These are phyloP conservation scores for Caenorhabditis panamensis DNA, from an alignment of 2,888 invertebrate species.

Conservation along the genomic window DNA sequence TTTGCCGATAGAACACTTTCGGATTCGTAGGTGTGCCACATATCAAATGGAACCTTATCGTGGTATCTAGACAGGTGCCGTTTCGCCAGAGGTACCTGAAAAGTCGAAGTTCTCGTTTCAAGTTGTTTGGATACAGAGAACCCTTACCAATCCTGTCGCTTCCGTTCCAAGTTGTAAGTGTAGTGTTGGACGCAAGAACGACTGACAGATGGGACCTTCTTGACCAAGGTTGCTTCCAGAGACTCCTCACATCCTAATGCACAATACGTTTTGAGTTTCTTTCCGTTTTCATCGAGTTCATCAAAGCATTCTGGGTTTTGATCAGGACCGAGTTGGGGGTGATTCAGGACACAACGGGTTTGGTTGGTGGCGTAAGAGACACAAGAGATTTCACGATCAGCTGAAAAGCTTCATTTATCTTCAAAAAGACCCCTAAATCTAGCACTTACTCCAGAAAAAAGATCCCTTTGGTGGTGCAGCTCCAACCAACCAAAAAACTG, in stretches of 20 bases:
- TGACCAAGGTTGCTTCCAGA: slow-evolving; percentile 73
- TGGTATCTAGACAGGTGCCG: slow-evolving; percentile 70
- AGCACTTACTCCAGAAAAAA: slow-evolving; percentile 35
- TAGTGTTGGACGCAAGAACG: slow-evolving; percentile 71
- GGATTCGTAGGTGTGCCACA: slow-evolving; percentile 76
- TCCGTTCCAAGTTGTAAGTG: slow-evolving; percentile 74
- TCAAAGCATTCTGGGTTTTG: slow-evolving; percentile 78
- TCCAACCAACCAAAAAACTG: not conserved
- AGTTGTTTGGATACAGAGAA: no score
- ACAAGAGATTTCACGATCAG: slow-evolving; percentile 52
- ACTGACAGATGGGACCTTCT: slow-evolving; percentile 69
- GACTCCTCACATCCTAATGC: slow-evolving; percentile 76
- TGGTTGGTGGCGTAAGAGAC: slow-evolving; percentile 47
- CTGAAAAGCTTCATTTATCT: slow-evolving; percentile 16
- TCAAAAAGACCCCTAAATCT: not conserved
- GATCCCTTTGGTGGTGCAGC: slow-evolving; percentile 50
- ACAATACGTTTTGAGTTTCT: slow-evolving; percentile 70
- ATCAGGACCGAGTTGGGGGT: slow-evolving; percentile 72
- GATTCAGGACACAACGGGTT: slow-evolving; percentile 71
- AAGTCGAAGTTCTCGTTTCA: not conserved
- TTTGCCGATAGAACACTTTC: slow-evolving; percentile 72
- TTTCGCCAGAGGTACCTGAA: slow-evolving; percentile 76
- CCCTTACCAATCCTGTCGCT: slow-evolving; percentile 73
- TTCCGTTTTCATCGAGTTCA: slow-evolving; percentile 69
- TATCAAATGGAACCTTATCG: slow-evolving; percentile 72